phyloP scores from a whole-genome alignment of 1,140 invertebrate genomes.

The Drosophila guanche region DNA sequence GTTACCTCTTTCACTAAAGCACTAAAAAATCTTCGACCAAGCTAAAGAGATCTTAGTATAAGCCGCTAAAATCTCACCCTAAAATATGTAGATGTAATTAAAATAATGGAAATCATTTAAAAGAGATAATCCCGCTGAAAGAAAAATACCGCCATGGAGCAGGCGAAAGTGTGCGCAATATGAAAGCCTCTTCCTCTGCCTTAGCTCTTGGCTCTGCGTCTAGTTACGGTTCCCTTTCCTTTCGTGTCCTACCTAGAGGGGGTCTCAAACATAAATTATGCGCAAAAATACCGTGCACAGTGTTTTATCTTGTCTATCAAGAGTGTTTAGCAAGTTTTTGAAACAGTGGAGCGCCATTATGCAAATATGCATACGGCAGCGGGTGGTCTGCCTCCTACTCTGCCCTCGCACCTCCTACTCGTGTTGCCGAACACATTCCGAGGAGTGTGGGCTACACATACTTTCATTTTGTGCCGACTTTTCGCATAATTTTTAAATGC shows the following conservation, averaged over 20 bases:
- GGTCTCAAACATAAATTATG: constrained; percentile 70
- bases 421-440: constrained; percentile 1
- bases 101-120: constrained; percentile 67
- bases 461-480: constrained; percentile 62
- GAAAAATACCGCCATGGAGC: constrained; percentile 14
- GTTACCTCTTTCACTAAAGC: neutral
- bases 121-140: constrained; percentile 1
- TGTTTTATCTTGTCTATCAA: constrained; percentile 82
- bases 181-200: constrained; percentile 4
- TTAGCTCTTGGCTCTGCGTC: neutral
- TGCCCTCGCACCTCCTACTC: too few species aligned
- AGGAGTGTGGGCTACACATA: constrained; percentile 11
- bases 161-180: constrained; percentile 46
- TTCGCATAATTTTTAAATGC: constrained; percentile 74
- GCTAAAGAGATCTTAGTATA: constrained; percentile 14
- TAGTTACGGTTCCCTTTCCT: too few species aligned
- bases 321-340: constrained; percentile 82
- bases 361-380: constrained; percentile 77
- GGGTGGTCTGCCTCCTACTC: constrained; percentile 26
- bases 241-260: constrained; percentile 17
- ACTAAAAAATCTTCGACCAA: neutral
- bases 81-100: constrained; percentile 61
- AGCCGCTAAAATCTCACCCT: constrained; percentile 43
- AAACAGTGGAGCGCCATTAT: constrained; percentile 79
- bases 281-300: constrained; percentile 73